Base-by-base conservation (phyloP, 2,797 vertebrate genomes). In the Cossypha caffra region DNA sequence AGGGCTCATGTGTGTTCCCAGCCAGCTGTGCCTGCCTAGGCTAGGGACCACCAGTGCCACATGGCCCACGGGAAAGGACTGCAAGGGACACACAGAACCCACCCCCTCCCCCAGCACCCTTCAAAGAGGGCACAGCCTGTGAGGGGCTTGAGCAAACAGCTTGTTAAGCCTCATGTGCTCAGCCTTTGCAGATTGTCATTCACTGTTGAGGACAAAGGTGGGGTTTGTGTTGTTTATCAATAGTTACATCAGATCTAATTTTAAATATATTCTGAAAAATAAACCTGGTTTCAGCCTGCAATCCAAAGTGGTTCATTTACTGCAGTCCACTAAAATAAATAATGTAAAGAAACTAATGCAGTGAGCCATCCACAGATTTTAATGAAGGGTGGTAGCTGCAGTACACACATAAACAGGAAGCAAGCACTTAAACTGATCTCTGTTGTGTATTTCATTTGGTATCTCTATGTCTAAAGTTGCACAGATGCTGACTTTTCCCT, bases 321-420 rank as follows among this genome's bases (percentile, higher is more conserved):
- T 57, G 18, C 10, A 18, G 21, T 26, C 74, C 68, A 40, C 58
- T 92, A 73, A 62, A 91, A 45, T 57, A 72, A 84, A 51, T 51
- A 58, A 78, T 8, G 21, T 88, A 55, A 84, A 77, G 64, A 62
- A 75, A 88, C 13, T 91, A 73, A 73, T 33, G 83, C 83, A 69
- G 29, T 25, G 45, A 88, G 67, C 76, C 92, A 85, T 93, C 83
- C 80, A 82, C 40, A 66, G 58, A 54, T 69, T 96, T 96, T 96
- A 96, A 95, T 96, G 68, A 81, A 63, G 40, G 24, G 86, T 57
- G 59, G 73, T 59, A 93, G 48, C 86, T 92, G 48, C 48, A 59
- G 55, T 92, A 94, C 83, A 95, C 45, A 81, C 25, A 42, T 7
- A 1, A 58, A 45, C 18, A 59, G 72, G 72, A 90, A 90, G n/a